Evolutionary conservation across 2,888 invertebrate species (phyloP), one percentile per base, ranked within the genome.

Genomic region (Chloromyia formosa): DNA sequence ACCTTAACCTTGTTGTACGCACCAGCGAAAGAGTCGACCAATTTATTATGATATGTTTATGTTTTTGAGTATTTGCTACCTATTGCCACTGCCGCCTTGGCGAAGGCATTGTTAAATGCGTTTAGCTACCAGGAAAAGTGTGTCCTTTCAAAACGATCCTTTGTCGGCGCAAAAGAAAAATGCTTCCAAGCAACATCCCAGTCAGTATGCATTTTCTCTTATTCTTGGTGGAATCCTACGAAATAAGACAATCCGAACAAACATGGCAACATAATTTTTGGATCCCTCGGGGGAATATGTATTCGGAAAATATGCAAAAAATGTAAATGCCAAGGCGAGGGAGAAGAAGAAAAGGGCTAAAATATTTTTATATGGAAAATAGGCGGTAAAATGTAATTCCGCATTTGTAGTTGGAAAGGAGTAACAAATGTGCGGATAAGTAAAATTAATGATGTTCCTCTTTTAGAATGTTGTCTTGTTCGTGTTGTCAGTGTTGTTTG

Each of bases 361-460:
- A 49, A 49, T 7, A 35, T 35, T 35, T 71, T 71, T 40, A 22
- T 42, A 40, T 16, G 54, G 69, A 53, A 69, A 53, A 69, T 54
- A 54, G 54, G 54, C 69, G 54, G 42, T 66, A n/a, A 42, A 56
- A 56, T 16, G 18, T 66, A 49, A 49, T 66, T 45, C 45, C 20
- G 22, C 49, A 66, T 66, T 66, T 66, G 49, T 66, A 66, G 66
- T 66, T 66, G 66, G 66, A 45, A 66, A 16, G 40, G 53, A 64
- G 53, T 54, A 74, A 74, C 74, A 74, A 74, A 74, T 74, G 74
- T 74, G 74, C 74, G 74, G 74, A 74, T 74, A 64, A 74, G 74
- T 74, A 74, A 74, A 74, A 74, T 74, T 74, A 74, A 74, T 74
- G 74, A 74, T 64, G 62, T 22, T 42, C 27, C 45, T 35, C 27